Evolutionary conservation across 2,113 vertebrate species (phyloP).

Genomic region (Trichechus manatus): DNA sequence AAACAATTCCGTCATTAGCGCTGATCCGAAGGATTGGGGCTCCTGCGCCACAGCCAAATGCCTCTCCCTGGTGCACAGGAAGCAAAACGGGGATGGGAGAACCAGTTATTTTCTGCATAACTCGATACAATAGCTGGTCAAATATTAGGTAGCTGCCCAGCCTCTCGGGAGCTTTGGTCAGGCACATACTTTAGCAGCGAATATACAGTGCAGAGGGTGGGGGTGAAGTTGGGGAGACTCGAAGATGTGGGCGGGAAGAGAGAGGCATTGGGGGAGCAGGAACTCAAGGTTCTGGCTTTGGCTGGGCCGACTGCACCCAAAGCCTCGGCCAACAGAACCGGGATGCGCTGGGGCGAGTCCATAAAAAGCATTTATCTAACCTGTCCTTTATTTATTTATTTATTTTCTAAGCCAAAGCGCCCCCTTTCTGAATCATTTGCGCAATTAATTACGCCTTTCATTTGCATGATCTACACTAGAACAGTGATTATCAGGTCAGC

Average conservation of each 20-base stretch:
- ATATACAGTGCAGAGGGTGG: background rate
- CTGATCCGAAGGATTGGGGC: constrained; percentile 80
- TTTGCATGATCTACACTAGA: constrained; percentile 85
- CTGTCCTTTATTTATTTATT: constrained; percentile 83
- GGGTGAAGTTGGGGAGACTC: background rate
- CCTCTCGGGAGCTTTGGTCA: constrained; percentile 49
- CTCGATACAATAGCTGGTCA: constrained; percentile 78
- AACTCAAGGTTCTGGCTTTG: background rate
- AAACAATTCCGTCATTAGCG: constrained; percentile 87
- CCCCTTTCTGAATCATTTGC: constrained; percentile 72
- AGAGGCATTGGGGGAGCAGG: background rate
- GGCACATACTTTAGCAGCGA: constrained; percentile 50
- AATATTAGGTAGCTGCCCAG: constrained; percentile 63
- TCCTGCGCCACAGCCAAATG: constrained; percentile 75
- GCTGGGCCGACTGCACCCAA: constrained; percentile 60
- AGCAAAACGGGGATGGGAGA: constrained; percentile 57
- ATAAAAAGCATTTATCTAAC: constrained; percentile 76
- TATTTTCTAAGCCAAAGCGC: constrained; percentile 71
- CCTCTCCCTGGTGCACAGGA: constrained; percentile 65
- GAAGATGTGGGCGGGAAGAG: background rate
- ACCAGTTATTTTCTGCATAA: constrained; percentile 83
- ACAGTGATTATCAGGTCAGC: constrained; percentile 86
- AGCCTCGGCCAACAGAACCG: constrained; percentile 56
- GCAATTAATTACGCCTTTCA: constrained; percentile 87
- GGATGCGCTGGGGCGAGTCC: background rate